Conservation (phyloP, 30 jellyfish, hydroid and myxozoan species). For the Nemopilema nomurai region DNA sequence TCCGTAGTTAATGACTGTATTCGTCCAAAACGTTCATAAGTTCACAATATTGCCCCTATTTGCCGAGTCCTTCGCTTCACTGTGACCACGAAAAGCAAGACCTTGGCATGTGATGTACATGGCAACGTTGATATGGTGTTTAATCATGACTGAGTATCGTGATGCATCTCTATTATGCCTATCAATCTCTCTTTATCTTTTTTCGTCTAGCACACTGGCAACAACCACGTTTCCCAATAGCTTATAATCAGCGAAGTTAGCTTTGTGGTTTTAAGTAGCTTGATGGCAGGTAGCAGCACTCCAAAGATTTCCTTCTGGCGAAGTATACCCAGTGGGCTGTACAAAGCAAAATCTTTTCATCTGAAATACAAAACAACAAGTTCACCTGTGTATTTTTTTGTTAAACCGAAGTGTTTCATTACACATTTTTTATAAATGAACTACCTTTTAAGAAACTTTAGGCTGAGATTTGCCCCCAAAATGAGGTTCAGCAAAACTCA, state of each 20-base stretch:
- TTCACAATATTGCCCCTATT: slow-evolving; percentile 48
- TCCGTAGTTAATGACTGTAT: slow-evolving; percentile 3
- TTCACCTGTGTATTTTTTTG: too few relatives aligned
- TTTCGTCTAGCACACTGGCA: slow-evolving; percentile 18
- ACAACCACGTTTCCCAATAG: slow-evolving; percentile 1
- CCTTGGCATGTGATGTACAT: neutral
- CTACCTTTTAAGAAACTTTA: too few relatives aligned
- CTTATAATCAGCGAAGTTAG: neutral
- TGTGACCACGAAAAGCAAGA: neutral
- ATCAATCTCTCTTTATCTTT: slow-evolving; percentile 6
- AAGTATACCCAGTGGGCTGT: too few relatives aligned
- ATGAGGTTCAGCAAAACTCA: too few relatives aligned
- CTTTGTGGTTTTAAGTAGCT: too few relatives aligned
- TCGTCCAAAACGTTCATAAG: slow-evolving; percentile 6
- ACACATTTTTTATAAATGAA: too few relatives aligned
- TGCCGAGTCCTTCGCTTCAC: slow-evolving; percentile 2
- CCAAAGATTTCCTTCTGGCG: too few relatives aligned
- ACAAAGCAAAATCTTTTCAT: too few relatives aligned
- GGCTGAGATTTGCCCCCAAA: too few relatives aligned
- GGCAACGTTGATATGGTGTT: slow-evolving; percentile 4
- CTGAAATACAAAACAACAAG: too few relatives aligned
- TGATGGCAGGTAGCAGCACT: too few relatives aligned
- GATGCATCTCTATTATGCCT: neutral
- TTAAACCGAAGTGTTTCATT: too few relatives aligned
- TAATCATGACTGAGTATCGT: neutral